phyloP scores from a whole-genome alignment of 2,797 vertebrate species.

The Pipistrellus pipistrellus region DNA sequence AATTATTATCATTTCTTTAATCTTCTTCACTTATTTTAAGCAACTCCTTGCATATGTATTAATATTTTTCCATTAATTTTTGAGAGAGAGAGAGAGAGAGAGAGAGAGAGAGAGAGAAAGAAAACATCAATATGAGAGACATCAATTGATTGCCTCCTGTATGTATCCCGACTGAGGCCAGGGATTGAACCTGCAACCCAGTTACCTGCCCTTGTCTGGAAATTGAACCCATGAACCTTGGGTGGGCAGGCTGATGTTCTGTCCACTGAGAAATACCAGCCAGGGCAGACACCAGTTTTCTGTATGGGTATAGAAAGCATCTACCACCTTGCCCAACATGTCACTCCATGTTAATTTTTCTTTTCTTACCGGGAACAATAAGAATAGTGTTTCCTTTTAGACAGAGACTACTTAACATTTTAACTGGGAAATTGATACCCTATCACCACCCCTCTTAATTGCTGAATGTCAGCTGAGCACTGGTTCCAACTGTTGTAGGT shows the following conservation, averaged over 20 bases:
- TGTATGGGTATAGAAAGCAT: not conserved
- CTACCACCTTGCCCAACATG: not conserved
- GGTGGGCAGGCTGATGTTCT: no score
- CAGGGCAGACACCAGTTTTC: not conserved
- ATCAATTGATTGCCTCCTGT: no score
- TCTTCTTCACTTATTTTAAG: not conserved
- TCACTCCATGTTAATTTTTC: slow-evolving; percentile 33
- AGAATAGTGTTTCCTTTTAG: slow-evolving; percentile 18
- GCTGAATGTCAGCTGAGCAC: not conserved
- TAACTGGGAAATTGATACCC: not conserved
- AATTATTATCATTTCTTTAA: slow-evolving; percentile 9
- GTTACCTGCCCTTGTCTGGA: no score
- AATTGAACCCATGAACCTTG: no score
- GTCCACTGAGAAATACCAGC: no score
- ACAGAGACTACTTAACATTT: not conserved
- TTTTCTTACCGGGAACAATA: not conserved
- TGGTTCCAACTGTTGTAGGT: not conserved
- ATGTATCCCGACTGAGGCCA: no score
- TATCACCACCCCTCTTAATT: not conserved
- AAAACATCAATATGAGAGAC: no score
- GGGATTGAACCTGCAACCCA: no score
- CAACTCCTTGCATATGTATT: not conserved
- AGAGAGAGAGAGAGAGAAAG: no score
- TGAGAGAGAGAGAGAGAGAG: no score
- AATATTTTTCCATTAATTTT: no score